Evolutionary conservation across 1,140 invertebrate species (phyloP).

Genomic region (Brachionus calyciflorus): DNA sequence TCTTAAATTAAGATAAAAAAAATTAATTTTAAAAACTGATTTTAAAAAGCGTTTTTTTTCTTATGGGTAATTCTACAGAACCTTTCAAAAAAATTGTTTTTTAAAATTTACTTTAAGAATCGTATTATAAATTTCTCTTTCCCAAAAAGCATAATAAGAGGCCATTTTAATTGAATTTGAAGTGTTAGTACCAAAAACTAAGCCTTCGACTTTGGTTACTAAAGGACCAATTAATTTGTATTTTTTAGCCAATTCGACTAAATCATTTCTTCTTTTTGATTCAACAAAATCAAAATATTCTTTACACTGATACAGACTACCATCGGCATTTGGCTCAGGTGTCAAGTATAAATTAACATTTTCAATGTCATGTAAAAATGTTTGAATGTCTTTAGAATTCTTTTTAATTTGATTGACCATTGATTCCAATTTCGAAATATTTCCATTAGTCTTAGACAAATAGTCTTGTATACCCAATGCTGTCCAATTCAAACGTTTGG

Average conservation of each 20-base stretch:
- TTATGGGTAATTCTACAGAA: no score
- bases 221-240: constrained; percentile 73
- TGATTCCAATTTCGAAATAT: constrained; percentile 65
- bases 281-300: constrained; percentile 70
- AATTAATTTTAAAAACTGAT: no score
- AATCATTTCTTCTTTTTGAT: constrained; percentile 67
- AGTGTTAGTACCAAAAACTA: constrained; percentile 61
- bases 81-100: no score
- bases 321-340: constrained; percentile 53
- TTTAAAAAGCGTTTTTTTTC: no score
- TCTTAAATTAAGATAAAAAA: no score
- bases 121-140: constrained; percentile 59
- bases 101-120: constrained; percentile 50
- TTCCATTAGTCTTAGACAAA: constrained; percentile 63
- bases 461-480: constrained; percentile 76
- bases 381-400: constrained; percentile 69
- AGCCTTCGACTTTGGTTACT: constrained; percentile 75
- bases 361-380: constrained; percentile 55
- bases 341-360: constrained; percentile 57
- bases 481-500: constrained; percentile 77
- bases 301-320: constrained; percentile 55
- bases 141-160: constrained; percentile 63
- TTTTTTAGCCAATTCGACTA: constrained; percentile 67
- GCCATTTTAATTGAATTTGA: constrained; percentile 59
- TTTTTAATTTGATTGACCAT: constrained; percentile 72